Evolutionary conservation across 1,140 invertebrate species (phyloP).

Genomic region (Ceratitis capitata): DNA sequence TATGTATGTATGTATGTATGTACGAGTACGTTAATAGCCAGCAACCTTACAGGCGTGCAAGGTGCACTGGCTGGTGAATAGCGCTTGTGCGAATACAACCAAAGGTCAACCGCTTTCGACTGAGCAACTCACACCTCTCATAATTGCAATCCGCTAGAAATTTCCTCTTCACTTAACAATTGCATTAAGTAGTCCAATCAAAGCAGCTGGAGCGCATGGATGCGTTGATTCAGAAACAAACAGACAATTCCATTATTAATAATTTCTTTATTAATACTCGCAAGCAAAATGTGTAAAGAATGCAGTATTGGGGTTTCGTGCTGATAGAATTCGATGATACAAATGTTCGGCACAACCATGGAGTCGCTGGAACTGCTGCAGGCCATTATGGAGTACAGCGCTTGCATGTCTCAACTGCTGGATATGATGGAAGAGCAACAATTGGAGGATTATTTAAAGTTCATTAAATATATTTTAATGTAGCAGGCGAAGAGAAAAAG

Average conservation of each 20-base stretch:
- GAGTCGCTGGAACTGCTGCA: not conserved
- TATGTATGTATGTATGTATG: not conserved
- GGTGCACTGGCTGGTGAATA: not conserved
- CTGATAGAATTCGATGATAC: not conserved
- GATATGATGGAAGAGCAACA: not conserved
- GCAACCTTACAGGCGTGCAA: not conserved
- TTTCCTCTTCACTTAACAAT: not conserved
- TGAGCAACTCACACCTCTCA: not conserved
- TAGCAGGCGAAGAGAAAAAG: not conserved
- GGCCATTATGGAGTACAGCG: not conserved
- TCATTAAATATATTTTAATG: not conserved
- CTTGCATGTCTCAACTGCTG: not conserved
- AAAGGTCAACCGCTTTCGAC: slow-evolving; percentile 20
- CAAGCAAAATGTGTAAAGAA: not conserved
- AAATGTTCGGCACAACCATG: not conserved
- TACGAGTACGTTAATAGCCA: not conserved
- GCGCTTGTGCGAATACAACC: not conserved
- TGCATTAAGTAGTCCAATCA: not conserved
- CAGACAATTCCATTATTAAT: not conserved
- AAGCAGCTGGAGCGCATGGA: not conserved
- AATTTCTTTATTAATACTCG: not conserved
- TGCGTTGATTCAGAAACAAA: not conserved
- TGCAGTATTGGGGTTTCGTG: not conserved
- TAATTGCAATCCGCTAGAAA: not conserved
- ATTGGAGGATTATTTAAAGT: not conserved